Base-by-base conservation (phyloP, 1,140 invertebrate species). In the Anastrepha obliqua region DNA sequence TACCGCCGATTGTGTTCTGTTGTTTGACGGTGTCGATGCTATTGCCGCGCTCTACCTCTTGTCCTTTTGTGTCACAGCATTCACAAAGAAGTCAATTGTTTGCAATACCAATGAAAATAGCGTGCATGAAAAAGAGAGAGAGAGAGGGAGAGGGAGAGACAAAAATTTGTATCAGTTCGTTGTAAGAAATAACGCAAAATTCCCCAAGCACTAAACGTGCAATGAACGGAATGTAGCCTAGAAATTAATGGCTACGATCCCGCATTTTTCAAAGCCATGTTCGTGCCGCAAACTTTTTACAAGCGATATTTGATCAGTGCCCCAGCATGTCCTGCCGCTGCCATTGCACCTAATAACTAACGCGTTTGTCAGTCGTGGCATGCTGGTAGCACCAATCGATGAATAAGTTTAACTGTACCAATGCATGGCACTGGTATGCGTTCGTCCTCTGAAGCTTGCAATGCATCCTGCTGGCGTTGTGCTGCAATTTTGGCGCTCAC, bases 61-160 rank as follows among this genome's bases (percentile, higher is more conserved):
- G 70, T 74, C 74, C 47, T 81, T 81, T 81, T 81, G 74, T 81
- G 74, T 81, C 74, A 47, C 51, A 55, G n/a, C 74, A 58, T 81
- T 55, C 74, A 81, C 74, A 42, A 81, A 47, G 74, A 47, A 81
- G 74, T 81, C 74, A 81, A 81, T 81, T 81, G 74, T 81, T 20
- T 5, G 47, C 74, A 42, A 47, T 47, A 74, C 42, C 42, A 74
- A 47, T 81, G 44, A 58, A 51, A 51, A 55, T 55, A 44, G 42
- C 3, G 39, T 0, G 64, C 15, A n/a, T 44, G 67, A 47, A 42
- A 13, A 20, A 20, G 17, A 51, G 29, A 74, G 11, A 4, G 70
- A 29, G 42, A 20, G 47, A 47, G 17, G 60, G 4, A 47, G 70
- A 2, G 44, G 47, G 15, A 17, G 17, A 13, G 17, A 20, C 9